Conservation (phyloP, 2,888 invertebrate species). For the Callinectes sapidus region DNA sequence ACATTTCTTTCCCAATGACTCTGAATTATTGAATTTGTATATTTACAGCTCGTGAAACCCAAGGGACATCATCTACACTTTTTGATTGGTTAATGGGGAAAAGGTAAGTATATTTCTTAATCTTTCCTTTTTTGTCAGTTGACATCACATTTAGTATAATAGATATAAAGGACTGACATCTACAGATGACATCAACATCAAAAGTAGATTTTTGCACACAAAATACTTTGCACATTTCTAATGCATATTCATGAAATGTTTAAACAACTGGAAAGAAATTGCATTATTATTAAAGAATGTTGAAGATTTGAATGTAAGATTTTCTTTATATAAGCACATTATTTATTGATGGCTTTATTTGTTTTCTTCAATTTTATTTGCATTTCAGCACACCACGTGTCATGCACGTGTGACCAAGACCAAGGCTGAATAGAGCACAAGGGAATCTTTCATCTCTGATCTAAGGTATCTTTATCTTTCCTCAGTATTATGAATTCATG, state of each 20-base stretch:
- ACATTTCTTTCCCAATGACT: not conserved
- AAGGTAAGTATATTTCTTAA: constrained; percentile 47
- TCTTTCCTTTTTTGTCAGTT: not conserved
- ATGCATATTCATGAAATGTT: not conserved
- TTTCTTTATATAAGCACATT: not conserved
- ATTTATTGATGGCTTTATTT: not conserved
- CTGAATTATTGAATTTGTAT: not conserved
- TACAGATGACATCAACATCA: not conserved
- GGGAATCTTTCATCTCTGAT: not conserved
- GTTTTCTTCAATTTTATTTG: not conserved
- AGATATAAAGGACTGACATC: not conserved
- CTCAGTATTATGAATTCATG: not conserved
- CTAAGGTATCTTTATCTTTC: constrained; percentile 1
- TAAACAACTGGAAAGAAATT: not conserved
- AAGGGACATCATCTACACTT: constrained; percentile 70
- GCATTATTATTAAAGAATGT: not conserved
- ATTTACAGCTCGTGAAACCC: constrained; percentile 67
- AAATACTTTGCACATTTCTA: not conserved
- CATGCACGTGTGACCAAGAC: constrained; percentile 62
- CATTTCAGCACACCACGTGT: constrained; percentile 64
- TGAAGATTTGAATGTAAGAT: too few relatives aligned
- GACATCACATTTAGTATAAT: not conserved
- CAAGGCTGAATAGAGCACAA: constrained; percentile 16
- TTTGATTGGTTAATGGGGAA: constrained; percentile 72
- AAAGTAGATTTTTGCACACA: not conserved